Evolutionary conservation across 2,888 invertebrate species (phyloP), one percentile per base, ranked within the genome.

Genomic region (Steinernema hermaphroditum): DNA sequence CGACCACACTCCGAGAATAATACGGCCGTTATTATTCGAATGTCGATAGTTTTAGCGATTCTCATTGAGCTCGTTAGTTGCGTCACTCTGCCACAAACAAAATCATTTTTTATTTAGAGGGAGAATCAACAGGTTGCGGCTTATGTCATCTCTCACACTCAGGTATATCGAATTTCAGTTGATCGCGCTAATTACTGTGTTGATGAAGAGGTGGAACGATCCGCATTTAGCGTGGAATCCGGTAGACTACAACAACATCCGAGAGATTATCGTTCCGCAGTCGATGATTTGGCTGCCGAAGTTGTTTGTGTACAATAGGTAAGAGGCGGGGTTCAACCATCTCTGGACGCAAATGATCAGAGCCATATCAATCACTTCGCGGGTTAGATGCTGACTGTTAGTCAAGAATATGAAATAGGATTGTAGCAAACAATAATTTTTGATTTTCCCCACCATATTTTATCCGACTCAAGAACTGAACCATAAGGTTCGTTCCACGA

Each of bases 111-210:
- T n/a, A n/a, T 83, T 72, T 76, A 84, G 84, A 50, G 82, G 37
- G 85, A 85, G 75, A 85, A 85, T 74, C 82, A 85, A 57, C 85
- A 85, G 78, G 82, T 85, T 19, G 85, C 85, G 27, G 78, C 83
- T 16, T 81, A 83, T 54, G 85, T 85, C 29, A 83, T 85, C 37
- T 84, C 83, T 8, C 85, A 85, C 72, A 81, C 82, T 0, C 84
- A 85, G 75, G 80, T 77, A 50, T 57, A 37, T 34, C 34, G 27
- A 22, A 46, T 29, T 46, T 2, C 32, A 46, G 12, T 24, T 44
- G 43, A 37, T 1, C 2, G 4, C 0, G 22, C 29, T 54, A 22
- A 49, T 41, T 19, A 12, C 1, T 19, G 1, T 41, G n/a, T 19
- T 16, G n/a, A 41, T 77, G 73, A 44, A 81, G 80, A 71, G 78